Evolutionary conservation across 2,888 invertebrate genomes (phyloP), one percentile per base, ranked within the genome.

Genomic region (Lasius platythorax): DNA sequence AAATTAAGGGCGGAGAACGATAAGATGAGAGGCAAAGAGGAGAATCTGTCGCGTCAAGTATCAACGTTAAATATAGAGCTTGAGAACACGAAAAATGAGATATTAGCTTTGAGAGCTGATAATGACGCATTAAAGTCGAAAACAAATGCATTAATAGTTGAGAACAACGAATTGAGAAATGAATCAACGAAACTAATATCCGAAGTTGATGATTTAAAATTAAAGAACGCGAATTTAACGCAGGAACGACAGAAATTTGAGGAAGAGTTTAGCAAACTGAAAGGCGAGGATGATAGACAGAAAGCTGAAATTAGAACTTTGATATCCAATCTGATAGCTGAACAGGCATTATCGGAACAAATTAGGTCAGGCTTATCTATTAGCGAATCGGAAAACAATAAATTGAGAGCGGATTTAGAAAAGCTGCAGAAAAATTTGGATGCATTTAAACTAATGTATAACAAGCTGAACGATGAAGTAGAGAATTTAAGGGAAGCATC

Each of bases 61-160:
- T 58, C 64, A 37, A 46, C 85, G 1, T 28, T 89, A 66, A 90
- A 89, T 28, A 68, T 8, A 12, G 91, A 92, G n/a, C 64, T 93
- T 8, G 84, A 85, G 0, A 87, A 86, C 1, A 79, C 72, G 15
- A 89, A 83, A 73, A 85, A 81, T 3, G 93, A 93, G n/a, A 74
- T 87, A 2, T 9, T 64, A n/a, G 84, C 85, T 18, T 84, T 73
- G 85, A 89, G 3, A 61, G n/a, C 63, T 12, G 85, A 88, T 12
- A 91, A 90, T 53, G 66, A 76, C 0, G 30, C 64, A 1, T 61
- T 91, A 43, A 87, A 81, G 8, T 72, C 72, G 0, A 73, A 86
- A 12, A 37, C 76, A 3, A 74, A 72, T 8, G 74, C 74, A 0
- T 53, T 92, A 43, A 84, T 83, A 28, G 66, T n/a, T 6, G 88